phyloP scores from a whole-genome alignment of 2,888 invertebrate species.

The Heliconius aoede region DNA sequence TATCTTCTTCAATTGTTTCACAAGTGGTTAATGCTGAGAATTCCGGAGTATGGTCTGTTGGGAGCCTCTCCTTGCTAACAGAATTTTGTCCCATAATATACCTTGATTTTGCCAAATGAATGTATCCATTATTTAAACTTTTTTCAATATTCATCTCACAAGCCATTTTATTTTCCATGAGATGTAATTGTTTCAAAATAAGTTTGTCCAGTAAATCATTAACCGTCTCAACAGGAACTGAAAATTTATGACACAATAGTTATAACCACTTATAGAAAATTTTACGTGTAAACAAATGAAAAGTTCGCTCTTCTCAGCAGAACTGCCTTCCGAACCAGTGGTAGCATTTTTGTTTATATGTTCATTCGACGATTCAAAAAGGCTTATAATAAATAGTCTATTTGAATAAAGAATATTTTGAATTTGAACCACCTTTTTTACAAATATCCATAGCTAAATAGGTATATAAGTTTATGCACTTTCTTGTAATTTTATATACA shows the following conservation, averaged over 20 bases:
- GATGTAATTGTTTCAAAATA: slow-evolving; percentile 86
- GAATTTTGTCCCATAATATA: slow-evolving; percentile 91
- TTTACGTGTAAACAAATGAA: neutral
- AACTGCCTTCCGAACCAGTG: no score
- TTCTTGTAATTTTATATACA: neutral
- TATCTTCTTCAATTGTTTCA: slow-evolving; percentile 69
- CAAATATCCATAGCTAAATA: slow-evolving; percentile 8
- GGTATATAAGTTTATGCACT: slow-evolving; percentile 5
- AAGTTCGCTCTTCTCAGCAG: no score
- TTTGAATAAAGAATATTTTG: no score
- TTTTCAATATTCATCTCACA: slow-evolving; percentile 88
- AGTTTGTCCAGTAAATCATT: slow-evolving; percentile 87
- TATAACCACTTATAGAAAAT: neutral
- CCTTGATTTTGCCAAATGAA: slow-evolving; percentile 89
- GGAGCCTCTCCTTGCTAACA: slow-evolving; percentile 88
- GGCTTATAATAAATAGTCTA: no score
- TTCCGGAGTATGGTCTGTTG: slow-evolving; percentile 85
- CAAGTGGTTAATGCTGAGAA: slow-evolving; percentile 72
- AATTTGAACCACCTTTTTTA: no score
- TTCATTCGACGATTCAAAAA: no score
- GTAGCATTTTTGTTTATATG: no score
- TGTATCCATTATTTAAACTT: slow-evolving; percentile 86
- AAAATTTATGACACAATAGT: slow-evolving; percentile 19
- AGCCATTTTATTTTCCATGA: slow-evolving; percentile 89
- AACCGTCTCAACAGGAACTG: slow-evolving; percentile 64